Evolutionary conservation across 2,797 vertebrate genomes (phyloP), one percentile per base, ranked within the genome.

Genomic region (Sebastes flavidus): DNA sequence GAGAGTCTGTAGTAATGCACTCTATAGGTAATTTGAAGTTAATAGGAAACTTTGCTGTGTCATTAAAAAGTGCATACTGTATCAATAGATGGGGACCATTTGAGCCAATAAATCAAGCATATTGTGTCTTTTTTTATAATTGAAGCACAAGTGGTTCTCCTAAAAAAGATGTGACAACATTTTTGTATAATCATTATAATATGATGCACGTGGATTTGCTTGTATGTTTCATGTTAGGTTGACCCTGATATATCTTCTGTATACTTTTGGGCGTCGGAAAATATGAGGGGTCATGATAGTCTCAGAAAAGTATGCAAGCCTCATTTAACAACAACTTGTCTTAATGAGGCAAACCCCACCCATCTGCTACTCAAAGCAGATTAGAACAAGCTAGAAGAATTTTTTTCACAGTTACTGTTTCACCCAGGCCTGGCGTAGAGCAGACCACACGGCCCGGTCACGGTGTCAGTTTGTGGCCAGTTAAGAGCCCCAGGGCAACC

Each of bases 391-490:
- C 56, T 27, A 38, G 1, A 49, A 42, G 68, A 78, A 38, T 76
- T 69, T 61, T 55, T 14, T 12, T 49, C 32, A 29, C 22, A 68
- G 65, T 77, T 49, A 8, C 6, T 61, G 5, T 68, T 76, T 56
- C 25, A 22, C 22, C 16, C 29, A 16, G 65, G 30, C 46, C 56
- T 20, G 14, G 22, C 27, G 24, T 16, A 18, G 55, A 68, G 4
- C 59, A 55, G 60, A 75, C 81, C 66, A 30, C 67, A 38, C 36
- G 14, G 81, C 36, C 77, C 29, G 56, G 84, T 56, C 59, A 10
- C 8, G 30, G 84, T 87, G 81, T 87, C 76, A 71, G 62, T 65
- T 30, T 85, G 82, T 85, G 86, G 86, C 11, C 71, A 42, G 73
- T 78, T 70, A n/a, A 52, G 62, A 56, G 29, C 52, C 88, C 42